Evolutionary conservation across 2,888 invertebrate genomes (phyloP).

Genomic region (Drosophila silvestris): DNA sequence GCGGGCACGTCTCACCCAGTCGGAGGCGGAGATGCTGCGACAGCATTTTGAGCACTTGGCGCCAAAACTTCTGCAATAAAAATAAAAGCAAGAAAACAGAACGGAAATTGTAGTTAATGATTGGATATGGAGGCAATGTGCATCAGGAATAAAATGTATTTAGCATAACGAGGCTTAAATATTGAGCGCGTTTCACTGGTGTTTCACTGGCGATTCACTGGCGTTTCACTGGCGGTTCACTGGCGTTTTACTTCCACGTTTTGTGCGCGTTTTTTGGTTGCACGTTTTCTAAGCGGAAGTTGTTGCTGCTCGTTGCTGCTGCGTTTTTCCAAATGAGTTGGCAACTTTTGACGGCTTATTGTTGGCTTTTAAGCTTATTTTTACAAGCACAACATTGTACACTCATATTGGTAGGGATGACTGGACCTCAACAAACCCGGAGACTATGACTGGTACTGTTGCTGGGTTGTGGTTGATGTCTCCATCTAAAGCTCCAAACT

Average conservation of each 20-base stretch:
- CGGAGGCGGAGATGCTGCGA: conserved; percentile 96
- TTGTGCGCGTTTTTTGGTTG: conserved; percentile 42
- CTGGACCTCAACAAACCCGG: conserved; percentile 49
- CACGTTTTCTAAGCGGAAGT: conserved; percentile 77
- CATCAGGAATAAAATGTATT: background rate
- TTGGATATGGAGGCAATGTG: conserved; percentile 11
- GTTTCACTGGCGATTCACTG: conserved; percentile 20
- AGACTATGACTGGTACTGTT: background rate
- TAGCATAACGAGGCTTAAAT: background rate
- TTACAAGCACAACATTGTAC: conserved; percentile 78
- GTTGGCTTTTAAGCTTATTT: conserved; percentile 81
- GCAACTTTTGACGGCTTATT: conserved; percentile 77
- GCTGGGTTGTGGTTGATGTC: conserved; percentile 60
- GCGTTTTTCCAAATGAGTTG: conserved; percentile 80
- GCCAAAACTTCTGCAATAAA: conserved; percentile 93
- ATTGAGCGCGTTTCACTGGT: conserved; percentile 17
- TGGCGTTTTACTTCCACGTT: conserved; percentile 15
- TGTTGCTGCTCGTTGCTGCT: conserved; percentile 46
- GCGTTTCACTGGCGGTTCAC: rapidly evolving
- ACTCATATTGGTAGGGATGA: conserved; percentile 52
- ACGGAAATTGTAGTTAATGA: conserved; percentile 62
- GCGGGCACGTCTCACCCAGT: conserved; percentile 98
- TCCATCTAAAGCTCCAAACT: conserved; percentile 56
- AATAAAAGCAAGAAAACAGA: conserved; percentile 18
- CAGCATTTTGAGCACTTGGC: conserved; percentile 98